phyloP scores from a whole-genome alignment of 2,113 vertebrate species.

The Caranx melampygus region DNA sequence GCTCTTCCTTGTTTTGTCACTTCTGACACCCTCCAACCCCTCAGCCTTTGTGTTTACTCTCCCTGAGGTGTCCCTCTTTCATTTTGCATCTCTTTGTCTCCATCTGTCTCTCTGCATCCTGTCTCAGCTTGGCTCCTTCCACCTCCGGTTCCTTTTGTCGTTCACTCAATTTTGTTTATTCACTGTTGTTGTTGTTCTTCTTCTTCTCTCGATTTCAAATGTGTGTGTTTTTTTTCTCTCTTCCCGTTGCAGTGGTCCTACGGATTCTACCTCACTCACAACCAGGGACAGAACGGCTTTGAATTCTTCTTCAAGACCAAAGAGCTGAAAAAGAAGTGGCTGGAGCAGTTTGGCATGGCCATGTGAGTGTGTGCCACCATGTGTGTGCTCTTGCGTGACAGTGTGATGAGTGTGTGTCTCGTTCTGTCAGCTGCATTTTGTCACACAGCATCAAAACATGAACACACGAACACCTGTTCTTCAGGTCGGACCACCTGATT shows the following conservation, averaged over 20 bases:
- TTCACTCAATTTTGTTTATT: conserved; percentile 17
- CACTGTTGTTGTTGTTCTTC: neutral
- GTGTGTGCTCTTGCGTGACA: neutral
- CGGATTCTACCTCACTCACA: conserved; percentile 98
- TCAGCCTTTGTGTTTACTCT: conserved; percentile 49
- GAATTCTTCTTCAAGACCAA: conserved; percentile 99
- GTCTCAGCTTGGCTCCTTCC: conserved; percentile 30
- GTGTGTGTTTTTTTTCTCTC: conserved; percentile 11
- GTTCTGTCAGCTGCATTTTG: conserved; percentile 5
- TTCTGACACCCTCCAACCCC: conserved; percentile 50
- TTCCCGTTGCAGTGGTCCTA: conserved; percentile 92
- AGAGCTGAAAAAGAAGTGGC: conserved; percentile 99
- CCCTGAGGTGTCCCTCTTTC: conserved; percentile 58
- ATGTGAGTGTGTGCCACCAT: conserved; percentile 88
- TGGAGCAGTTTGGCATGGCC: conserved; percentile 99
- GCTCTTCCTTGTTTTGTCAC: conserved; percentile 48
- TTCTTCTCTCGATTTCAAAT: conserved; percentile 6
- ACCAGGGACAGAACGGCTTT: conserved; percentile 94
- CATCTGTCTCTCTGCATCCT: conserved; percentile 70
- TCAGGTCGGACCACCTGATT: conserved; percentile 52
- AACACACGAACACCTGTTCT: conserved; percentile 46
- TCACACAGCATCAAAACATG: conserved; percentile 18
- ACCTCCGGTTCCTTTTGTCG: conserved; percentile 35
- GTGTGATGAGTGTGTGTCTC: conserved; percentile 2
- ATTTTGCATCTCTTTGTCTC: conserved; percentile 69